These are phyloP conservation scores for Tachyglossus aculeatus DNA, from an alignment of 2,797 vertebrate genomes.

Conservation along the genomic window DNA sequence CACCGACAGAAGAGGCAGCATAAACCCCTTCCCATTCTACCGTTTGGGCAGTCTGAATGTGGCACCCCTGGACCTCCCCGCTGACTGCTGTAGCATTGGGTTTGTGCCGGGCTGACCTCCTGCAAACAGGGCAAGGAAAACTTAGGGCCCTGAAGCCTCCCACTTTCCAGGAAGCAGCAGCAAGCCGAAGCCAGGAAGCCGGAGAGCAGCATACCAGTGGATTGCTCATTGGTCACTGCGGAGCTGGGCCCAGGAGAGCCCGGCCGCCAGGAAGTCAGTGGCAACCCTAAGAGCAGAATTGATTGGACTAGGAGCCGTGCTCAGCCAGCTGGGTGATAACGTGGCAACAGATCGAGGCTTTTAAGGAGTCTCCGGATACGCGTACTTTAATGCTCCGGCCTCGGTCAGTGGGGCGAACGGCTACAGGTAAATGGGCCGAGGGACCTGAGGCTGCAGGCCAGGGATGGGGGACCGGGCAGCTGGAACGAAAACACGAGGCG, in stretches of 20 bases:
- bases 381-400: no score
- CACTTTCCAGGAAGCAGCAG: no score
- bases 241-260: slow-evolving; percentile 49
- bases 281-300: slow-evolving; percentile 59
- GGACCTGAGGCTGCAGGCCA: no score
- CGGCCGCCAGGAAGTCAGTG: slow-evolving; percentile 57
- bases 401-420: no score
- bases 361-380: slow-evolving; percentile 52
- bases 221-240: slow-evolving; percentile 50
- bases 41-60: background rate
- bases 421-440: no score
- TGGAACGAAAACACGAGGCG: no score
- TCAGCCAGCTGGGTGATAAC: slow-evolving; percentile 66
- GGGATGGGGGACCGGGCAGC: no score
- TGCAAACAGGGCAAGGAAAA: background rate
- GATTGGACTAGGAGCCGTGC: slow-evolving; percentile 62
- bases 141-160: no score
- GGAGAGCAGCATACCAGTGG: no score
- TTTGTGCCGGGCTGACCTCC: background rate
- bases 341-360: slow-evolving; percentile 48
- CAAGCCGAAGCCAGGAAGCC: no score
- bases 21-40: background rate
- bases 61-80: background rate
- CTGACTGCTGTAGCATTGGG: background rate
- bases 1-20: background rate